phyloP scores from a whole-genome alignment of 2,888 invertebrate genomes.

The Pherbina coryleti region DNA sequence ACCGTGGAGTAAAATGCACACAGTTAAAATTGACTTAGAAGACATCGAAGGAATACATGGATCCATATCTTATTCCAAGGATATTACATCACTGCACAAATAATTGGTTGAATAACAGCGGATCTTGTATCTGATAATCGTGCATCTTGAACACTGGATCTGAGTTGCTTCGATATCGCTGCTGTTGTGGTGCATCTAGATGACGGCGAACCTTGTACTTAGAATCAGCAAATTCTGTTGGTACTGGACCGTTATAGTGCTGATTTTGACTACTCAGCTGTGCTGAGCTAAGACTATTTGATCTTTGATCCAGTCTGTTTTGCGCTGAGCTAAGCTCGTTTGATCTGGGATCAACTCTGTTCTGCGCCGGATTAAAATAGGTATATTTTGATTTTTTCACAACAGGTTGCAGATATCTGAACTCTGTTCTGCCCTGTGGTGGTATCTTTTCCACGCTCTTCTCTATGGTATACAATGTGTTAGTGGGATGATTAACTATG shows the following conservation, averaged over 20 bases:
- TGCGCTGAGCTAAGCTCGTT: slow-evolving; percentile 37
- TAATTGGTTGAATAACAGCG: slow-evolving; percentile 60
- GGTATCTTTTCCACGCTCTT: slow-evolving; percentile 61
- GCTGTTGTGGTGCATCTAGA: slow-evolving; percentile 5
- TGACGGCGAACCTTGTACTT: slow-evolving; percentile 60
- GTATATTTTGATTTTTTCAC: slow-evolving; percentile 63
- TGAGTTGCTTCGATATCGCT: slow-evolving; percentile 24
- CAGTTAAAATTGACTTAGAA: slow-evolving; percentile 59
- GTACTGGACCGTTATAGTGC: background rate
- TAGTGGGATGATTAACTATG: slow-evolving; percentile 38
- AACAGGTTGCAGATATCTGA: slow-evolving; percentile 57
- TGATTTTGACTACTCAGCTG: background rate
- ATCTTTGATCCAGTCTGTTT: slow-evolving; percentile 19
- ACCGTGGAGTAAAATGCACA: slow-evolving; percentile 8
- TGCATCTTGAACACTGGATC: slow-evolving; percentile 39
- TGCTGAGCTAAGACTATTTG: slow-evolving; percentile 32
- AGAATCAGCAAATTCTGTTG: background rate
- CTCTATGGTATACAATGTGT: slow-evolving; percentile 59
- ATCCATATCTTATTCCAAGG: background rate
- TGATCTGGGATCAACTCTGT: slow-evolving; percentile 42
- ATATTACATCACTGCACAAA: slow-evolving; percentile 39
- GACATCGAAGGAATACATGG: slow-evolving; percentile 43
- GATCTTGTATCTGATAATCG: slow-evolving; percentile 61
- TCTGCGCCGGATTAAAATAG: slow-evolving; percentile 59
- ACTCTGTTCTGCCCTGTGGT: slow-evolving; percentile 32